Base-by-base conservation (phyloP, 92 coral and sea anemone species). In the Meandrina meandrites region DNA sequence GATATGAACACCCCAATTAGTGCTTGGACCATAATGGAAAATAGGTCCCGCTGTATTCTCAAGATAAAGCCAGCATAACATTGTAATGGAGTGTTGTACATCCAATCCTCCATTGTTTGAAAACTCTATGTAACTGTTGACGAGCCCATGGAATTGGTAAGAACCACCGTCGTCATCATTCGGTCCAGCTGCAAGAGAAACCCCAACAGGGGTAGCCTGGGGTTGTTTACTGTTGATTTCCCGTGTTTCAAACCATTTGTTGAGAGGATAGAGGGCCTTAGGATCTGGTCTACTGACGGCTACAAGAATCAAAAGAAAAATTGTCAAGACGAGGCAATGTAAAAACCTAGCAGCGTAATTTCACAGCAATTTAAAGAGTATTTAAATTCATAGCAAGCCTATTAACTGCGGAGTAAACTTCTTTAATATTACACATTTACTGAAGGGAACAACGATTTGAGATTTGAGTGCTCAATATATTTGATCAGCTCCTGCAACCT, bases 101-200 rank as follows among this genome's bases (percentile, higher is more conserved):
- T 75, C 79, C 35, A 87, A 51, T 24, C 76, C 74, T 15, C 81
- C 71, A 75, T 87, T 54, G 70, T 78, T 75, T 75, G 79, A 54
- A 31, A 75, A 75, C 79, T 75, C 50, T 6, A 75, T 75, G 79
- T 35, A 75, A 40, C 51, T 87, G n/a, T 32, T 56, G 31, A 66
- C 80, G 13, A 36, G 56, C 54, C 80, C 90, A 24, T 79, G 8
- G 57, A 87, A 80, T 50, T 32, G 66, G 32, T 87, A 53, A 18
- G 90, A 80, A 0, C 90, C 90, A 53, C 85, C 86, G n/a, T 74
- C 66, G 37, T 70, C 73, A 22, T 77, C 90, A 57, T 54, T 34
- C 22, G 90, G 90, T 11, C 90, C 90, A 28, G 79, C 58, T 30
- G 74, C 60, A 27, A 71, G 27, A 14, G 69, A 13, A 1, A 80